Percentiles rank a stretch among this genome's conserved stretches.
These are phyloP conservation scores for Ostrea edulis DNA, from an alignment of 1,140 invertebrate genomes.

Conservation along the genomic window DNA sequence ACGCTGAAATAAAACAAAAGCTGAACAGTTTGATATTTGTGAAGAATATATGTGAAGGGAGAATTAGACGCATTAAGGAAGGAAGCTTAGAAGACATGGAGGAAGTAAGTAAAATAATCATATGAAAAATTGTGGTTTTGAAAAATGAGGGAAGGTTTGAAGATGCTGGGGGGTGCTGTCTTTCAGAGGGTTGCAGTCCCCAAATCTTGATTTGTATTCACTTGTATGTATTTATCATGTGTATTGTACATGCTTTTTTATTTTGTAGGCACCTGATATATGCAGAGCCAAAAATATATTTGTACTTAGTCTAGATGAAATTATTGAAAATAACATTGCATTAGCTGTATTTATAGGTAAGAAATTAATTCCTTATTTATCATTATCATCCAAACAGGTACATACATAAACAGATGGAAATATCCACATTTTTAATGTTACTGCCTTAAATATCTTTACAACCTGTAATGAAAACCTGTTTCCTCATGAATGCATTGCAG, in stretches of 20 bases:
- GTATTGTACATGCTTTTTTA: neutral
- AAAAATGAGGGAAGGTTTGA: no score
- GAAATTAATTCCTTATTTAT: neutral
- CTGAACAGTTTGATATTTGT: slow-evolving; percentile 92
- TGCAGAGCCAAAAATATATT: slow-evolving; percentile 63
- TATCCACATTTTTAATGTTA: no score
- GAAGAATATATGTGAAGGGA: slow-evolving; percentile 86
- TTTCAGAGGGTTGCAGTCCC: no score
- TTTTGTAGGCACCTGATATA: slow-evolving; percentile 56
- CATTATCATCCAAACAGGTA: no score
- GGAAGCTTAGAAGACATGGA: slow-evolving; percentile 76
- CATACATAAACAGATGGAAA: no score
- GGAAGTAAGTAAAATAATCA: slow-evolving; percentile 40
- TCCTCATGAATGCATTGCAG: no score
- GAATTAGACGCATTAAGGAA: slow-evolving; percentile 82
- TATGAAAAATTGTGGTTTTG: no score
- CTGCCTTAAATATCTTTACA: no score
- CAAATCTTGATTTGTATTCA: no score
- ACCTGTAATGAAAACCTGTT: no score
- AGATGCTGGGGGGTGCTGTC: no score
- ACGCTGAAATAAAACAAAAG: slow-evolving; percentile 91
- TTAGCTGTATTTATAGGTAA: slow-evolving; percentile 64
- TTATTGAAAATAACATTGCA: slow-evolving; percentile 63
- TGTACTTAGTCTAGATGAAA: slow-evolving; percentile 63
- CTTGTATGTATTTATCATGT: no score